Base-by-base conservation (phyloP, 2,113 vertebrate genomes). In the Sapayoa aenigma region DNA sequence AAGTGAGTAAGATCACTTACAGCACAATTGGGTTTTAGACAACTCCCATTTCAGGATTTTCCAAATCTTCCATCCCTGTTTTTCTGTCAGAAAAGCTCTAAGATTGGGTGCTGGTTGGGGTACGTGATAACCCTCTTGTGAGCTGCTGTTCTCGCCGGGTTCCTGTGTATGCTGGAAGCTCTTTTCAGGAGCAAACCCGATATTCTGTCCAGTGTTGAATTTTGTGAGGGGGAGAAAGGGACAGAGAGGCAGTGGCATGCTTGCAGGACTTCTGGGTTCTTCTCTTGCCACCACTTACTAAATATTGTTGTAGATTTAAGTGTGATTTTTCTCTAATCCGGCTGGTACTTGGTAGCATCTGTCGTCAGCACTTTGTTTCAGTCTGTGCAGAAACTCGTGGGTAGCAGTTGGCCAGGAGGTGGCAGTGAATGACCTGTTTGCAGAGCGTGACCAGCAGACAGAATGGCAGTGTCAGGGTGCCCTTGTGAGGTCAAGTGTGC, bases 341-440 rank as follows among this genome's bases (percentile, higher is more conserved):
- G 14, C 11, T 47, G 56, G 3, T 39, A 2, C 0, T 20, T 4
- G 60, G 28, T 44, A 60, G 42, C 8, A 2, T 52, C 42, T 52
- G 0, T 37, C n/a, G 60, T 11, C 39, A 13, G 4, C 33, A 60
- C 63, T 71, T 52, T 62, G 28, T 50, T 55, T 47, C 31, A 12
- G 52, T 33, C 31, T 24, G 33, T 21, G 5, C 31, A 7, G 65
- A 9, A 18, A 1, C 22, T 89, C 28, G 10, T 7, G 24, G 65
- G 22, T 1, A 56, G 37, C 12, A 42, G 15, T 31, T 84, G 77
- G 87, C 93, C 96, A 80, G 91, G 91, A 95, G 91, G 12, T 85
- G 91, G 93, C 94, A 78, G 81, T 94, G 91, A 60, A 12, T 85
- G 23, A 31, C 84, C 69, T 27, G 31, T 24, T 67, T 33, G 56